Evolutionary conservation across 2,113 vertebrate species (phyloP), one percentile per base, ranked within the genome.

Genomic region (Columba janthina): DNA sequence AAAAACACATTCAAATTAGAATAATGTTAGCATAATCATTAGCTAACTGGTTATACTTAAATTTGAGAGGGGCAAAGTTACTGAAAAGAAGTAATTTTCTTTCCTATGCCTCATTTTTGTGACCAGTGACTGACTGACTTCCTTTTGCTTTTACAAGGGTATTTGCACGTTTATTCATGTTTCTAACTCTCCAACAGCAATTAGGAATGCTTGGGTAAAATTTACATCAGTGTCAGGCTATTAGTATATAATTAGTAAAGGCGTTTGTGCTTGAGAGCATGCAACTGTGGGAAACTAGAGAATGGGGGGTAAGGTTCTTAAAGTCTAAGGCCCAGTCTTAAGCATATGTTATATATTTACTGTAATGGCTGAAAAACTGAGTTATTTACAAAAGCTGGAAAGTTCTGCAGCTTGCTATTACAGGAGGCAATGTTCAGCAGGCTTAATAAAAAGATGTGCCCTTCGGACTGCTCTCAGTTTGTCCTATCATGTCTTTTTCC

Each of bases 401-500:
- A 84, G 48, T 67, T 60, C 79, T 84, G 29, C 72, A 90, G 42
- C 51, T 44, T 86, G 72, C 51, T 90, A 28, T 90, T 93, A 72
- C 7, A 65, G 56, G 15, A 84, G 24, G 48, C 57, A 74, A 51
- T n/a, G 60, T 74, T 84, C 19, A 3, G 48, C 42, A 86, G 56
- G 48, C 80, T 93, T 90, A 64, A 87, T 77, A 77, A 81, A 90
- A 94, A 90, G 38, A 69, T 81, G 44, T 93, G 94, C 53, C 94
- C 95, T 97, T 96, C 91, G 93, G 72, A 92, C 76, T 44, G 56
- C 60, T 86, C 77, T 78, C 72, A 64, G 76, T 92, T 83, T 92
- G 93, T 89, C 94, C 95, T 95, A 90, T 93, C 73, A 36, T 92
- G 96, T 93, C 93, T 94, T 93, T 93, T 90, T 75, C 76, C 73